These are phyloP conservation scores for Xanthorhoe designata DNA, from an alignment of 2,888 invertebrate species.

Conservation along the genomic window DNA sequence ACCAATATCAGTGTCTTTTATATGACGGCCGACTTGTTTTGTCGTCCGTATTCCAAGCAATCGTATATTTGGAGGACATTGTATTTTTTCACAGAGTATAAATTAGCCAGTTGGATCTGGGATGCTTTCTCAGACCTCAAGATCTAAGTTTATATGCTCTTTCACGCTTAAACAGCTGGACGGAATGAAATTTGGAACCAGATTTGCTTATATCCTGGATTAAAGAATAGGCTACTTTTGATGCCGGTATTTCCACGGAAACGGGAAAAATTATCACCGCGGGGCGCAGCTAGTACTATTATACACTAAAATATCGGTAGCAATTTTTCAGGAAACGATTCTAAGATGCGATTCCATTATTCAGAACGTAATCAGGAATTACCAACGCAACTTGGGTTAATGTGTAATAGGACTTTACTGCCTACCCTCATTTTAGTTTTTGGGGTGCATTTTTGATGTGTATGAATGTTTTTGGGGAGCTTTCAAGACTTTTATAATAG, in stretches of 20 bases:
- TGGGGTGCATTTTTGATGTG: conserved; percentile 57
- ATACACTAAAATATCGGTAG: neutral
- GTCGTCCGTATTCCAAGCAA: neutral
- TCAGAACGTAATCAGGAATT: conserved; percentile 42
- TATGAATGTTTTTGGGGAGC: conserved; percentile 13
- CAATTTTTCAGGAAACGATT: conserved; percentile 3
- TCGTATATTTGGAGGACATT: too few species aligned
- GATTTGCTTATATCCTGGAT: too few species aligned
- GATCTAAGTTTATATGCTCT: too few species aligned
- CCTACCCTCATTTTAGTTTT: conserved; percentile 51
- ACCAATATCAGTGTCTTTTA: conserved; percentile 1
- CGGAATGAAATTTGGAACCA: too few species aligned
- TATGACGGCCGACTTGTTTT: neutral
- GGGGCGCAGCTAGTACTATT: too few species aligned
- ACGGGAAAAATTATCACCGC: too few species aligned
- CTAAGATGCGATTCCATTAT: conserved; percentile 39
- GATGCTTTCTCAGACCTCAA: too few species aligned
- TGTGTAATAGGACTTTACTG: conserved; percentile 48
- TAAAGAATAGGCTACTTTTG: too few species aligned
- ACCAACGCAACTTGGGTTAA: conserved; percentile 37
- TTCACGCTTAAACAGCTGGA: too few species aligned
- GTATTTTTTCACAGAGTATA: too few species aligned
- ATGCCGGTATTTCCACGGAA: too few species aligned
- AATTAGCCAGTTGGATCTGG: too few species aligned
- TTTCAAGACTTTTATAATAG: conserved; percentile 5